Conservation (phyloP, 2,113 vertebrate genomes). For the Todiramphus chloris region DNA sequence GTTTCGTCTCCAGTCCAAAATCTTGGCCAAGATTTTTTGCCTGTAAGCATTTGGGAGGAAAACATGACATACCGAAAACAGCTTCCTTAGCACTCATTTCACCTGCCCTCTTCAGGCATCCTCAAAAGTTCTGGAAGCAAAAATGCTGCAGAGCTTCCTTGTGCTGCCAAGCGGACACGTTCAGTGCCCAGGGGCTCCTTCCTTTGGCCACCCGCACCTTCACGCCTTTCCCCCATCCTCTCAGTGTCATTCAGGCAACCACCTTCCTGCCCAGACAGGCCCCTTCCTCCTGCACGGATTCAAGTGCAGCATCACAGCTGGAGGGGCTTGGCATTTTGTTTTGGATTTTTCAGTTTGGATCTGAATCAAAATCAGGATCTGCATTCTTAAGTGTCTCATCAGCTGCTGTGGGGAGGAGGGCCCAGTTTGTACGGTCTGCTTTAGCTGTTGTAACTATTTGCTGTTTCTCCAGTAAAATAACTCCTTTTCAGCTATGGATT, state of each 20-base stretch:
- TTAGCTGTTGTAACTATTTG: background rate
- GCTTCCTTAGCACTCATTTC: background rate
- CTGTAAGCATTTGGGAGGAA: background rate
- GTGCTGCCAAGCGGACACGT: background rate
- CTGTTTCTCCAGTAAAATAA: background rate
- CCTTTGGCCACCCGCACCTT: background rate
- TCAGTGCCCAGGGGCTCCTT: background rate
- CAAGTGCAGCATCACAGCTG: background rate
- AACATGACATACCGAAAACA: background rate
- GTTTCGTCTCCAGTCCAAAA: background rate
- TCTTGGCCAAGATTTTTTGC: background rate
- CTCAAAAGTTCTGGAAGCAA: background rate
- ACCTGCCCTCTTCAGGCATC: background rate
- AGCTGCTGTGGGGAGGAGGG: background rate
- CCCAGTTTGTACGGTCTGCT: background rate
- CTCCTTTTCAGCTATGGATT: background rate
- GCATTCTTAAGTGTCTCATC: background rate
- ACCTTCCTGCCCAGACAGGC: background rate
- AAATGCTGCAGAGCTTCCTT: background rate
- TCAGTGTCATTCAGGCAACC: background rate
- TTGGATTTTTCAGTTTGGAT: background rate
- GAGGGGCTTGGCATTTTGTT: background rate
- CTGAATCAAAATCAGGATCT: background rate
- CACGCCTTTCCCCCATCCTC: background rate
- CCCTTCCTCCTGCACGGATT: background rate